These are phyloP conservation scores for Aphidoletes aphidimyza DNA, from an alignment of 2,888 invertebrate species.

Conservation along the genomic window DNA sequence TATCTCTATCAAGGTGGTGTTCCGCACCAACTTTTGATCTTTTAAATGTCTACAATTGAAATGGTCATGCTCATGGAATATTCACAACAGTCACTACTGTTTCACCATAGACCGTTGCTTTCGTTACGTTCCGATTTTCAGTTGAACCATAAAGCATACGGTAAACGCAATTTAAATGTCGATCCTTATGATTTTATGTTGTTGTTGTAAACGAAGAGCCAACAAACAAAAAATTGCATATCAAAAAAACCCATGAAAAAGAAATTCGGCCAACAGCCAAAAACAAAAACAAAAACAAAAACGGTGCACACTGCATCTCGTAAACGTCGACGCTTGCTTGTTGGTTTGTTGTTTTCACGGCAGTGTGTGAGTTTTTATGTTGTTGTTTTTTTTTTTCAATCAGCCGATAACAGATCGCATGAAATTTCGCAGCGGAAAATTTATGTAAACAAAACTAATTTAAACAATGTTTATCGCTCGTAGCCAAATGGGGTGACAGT, in stretches of 20 bases:
- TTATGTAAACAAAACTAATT: slow-evolving; percentile 49
- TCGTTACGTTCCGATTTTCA: too few species aligned
- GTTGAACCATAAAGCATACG: slow-evolving; percentile 41
- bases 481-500: neutral
- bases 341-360: neutral
- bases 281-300: too few species aligned
- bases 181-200: neutral
- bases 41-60: too few species aligned
- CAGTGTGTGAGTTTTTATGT: neutral
- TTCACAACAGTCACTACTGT: too few species aligned
- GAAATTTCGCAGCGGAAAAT: slow-evolving; percentile 27
- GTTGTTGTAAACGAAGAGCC: neutral
- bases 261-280: too few species aligned
- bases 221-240: neutral
- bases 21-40: neutral
- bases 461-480: slow-evolving; percentile 35
- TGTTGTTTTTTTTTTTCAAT: neutral
- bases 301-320: too few species aligned
- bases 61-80: neutral
- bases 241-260: too few species aligned
- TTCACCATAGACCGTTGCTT: too few species aligned
- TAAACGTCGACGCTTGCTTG: too few species aligned
- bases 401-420: neutral
- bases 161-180: slow-evolving; percentile 1
- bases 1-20: neutral